These are phyloP conservation scores for Psylliodes chrysocephalus DNA, from an alignment of 2,888 invertebrate species.

Conservation along the genomic window DNA sequence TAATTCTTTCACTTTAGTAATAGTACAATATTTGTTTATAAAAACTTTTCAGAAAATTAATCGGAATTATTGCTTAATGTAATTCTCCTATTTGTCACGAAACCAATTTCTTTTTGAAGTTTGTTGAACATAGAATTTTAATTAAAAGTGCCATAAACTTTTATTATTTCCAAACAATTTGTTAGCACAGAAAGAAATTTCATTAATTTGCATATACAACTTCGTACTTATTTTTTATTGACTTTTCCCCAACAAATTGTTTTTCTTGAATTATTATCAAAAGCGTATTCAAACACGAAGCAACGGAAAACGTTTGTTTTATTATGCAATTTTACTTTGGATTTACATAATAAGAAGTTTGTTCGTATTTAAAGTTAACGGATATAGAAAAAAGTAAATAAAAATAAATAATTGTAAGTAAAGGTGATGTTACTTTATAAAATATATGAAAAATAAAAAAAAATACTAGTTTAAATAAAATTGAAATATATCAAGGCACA, in stretches of 20 bases:
- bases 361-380: constrained; percentile 24
- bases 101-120: too few species aligned
- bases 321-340: constrained; percentile 35
- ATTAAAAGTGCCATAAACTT: constrained; percentile 8
- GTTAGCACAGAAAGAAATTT: constrained; percentile 9
- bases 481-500: too few species aligned
- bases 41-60: too few species aligned
- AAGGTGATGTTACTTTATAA: too few species aligned
- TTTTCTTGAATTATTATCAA: constrained; percentile 19
- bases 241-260: constrained; percentile 11
- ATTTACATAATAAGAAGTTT: constrained; percentile 30
- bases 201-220: constrained; percentile 16
- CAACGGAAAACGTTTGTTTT: constrained; percentile 35
- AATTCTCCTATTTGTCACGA: too few species aligned
- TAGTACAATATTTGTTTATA: too few species aligned
- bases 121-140: constrained; percentile 3
- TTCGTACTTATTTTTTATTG: constrained; percentile 11
- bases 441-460: too few species aligned
- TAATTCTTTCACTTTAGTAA: too few species aligned
- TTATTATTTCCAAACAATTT: constrained; percentile 11
- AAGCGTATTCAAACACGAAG: constrained; percentile 27
- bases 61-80: too few species aligned
- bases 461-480: too few species aligned
- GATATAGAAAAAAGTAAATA: too few species aligned
- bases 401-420: too few species aligned